Base-by-base conservation (phyloP, 2,888 invertebrate species). In the Phasia obesa region DNA sequence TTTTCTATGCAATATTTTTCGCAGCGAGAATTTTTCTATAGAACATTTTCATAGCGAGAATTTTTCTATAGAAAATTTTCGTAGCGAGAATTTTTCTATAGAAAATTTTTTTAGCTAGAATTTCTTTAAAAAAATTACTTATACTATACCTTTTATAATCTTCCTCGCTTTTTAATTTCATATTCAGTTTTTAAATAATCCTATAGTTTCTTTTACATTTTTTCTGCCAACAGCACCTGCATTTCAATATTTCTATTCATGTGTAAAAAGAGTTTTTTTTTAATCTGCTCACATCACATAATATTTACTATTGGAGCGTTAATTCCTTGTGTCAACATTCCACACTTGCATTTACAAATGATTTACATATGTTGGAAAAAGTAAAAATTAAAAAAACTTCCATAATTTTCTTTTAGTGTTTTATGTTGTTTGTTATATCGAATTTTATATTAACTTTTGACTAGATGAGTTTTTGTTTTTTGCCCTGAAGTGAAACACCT, bases 321-420 rank as follows among this genome's bases (percentile, higher is more conserved):
- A 71, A 75, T 75, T 51, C 13, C 44, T 60, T 60, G 55, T 65
- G 60, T 70, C 64, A 78, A 65, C 38, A 21, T 75, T 79, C 21
- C 64, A 65, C 65, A 83, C 65, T 64, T 75, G 47, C 47, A 67
- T 42, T 75, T 78, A 59, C 75, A 75, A 81, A 77, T 77, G 67
- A 81, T 77, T 81, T 77, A n/a, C n/a, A n/a, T n/a, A 73, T 77
- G 60, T 53, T 51, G 31, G 9, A 35, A 25, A 47, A 35, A 53
- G 57, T 15, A 70, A 62, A 70, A 31, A 62, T 13, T 11, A 35
- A 35, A 62, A 60, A 51, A 53, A 44, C 31, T 60, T 51, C 17
- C 44, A 25, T 25, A 69, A 69, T 51, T 59, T 49, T 42, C 67
- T 31, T 51, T 42, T 23, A 69, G 44, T 60, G 35, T 70, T 77